Evolutionary conservation across 1,140 invertebrate species (phyloP), one percentile per base, ranked within the genome.

Genomic region (Varroa destructor): DNA sequence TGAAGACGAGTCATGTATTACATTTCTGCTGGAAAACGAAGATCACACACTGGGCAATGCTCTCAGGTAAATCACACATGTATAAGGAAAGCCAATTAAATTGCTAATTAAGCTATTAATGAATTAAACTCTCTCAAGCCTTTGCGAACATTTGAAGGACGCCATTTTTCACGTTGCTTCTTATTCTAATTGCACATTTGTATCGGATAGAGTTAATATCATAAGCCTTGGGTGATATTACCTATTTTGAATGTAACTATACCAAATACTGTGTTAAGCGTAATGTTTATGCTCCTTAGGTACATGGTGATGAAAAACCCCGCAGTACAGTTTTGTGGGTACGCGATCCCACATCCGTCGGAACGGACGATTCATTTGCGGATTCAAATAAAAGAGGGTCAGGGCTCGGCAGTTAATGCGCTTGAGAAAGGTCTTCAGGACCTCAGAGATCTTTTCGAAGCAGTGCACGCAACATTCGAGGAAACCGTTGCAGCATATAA

Each of bases 231-330:
- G 25, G 25, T 25, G 25, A 25, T 25, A 25, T 25, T 25, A 25
- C 25, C 25, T 25, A 25, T 25, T 25, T 25, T 25, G 25, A 25
- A 25, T 25, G 25, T 25, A 25, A 25, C 25, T 25, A 25, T 25
- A 25, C 25, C 25, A 25, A 25, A 25, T 25, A 25, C 25, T 25
- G 25, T 25, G 25, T 25, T 25, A 25, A 25, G 25, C 25, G 25
- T 25, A 25, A 25, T 25, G 25, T 25, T 25, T 25, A 25, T 25
- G 25, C 25, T 25, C 25, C 25, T n/a, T 37, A 67, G 61, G 36
- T 67, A 46, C 46, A 67, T 67, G 61, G 46, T 67, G 12, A 67
- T 67, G 61, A 67, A 67, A 40, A 67, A 67, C 40, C 14, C 61
- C 3, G 61, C 14, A 40, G 61, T 67, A 3, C 61, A 67, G 61